Percentiles rank a stretch among this genome's conserved stretches.
phyloP scores from a whole-genome alignment of 2,797 vertebrate species.

The Muscicapa comitata region DNA sequence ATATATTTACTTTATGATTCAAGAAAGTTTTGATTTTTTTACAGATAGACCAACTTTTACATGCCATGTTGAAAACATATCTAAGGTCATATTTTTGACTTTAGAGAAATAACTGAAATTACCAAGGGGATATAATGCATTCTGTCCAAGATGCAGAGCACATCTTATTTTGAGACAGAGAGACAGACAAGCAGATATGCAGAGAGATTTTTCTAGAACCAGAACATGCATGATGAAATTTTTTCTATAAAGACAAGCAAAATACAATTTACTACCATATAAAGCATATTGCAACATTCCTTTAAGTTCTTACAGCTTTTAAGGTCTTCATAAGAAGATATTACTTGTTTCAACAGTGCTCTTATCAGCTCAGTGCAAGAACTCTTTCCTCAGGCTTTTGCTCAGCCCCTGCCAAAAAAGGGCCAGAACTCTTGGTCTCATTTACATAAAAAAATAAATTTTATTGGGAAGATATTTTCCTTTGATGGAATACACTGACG shows the following conservation, averaged over 20 bases:
- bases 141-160: background rate
- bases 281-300: background rate
- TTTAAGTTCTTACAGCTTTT: background rate
- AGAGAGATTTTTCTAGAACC: background rate
- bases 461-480: background rate
- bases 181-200: background rate
- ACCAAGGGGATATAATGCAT: background rate
- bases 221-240: background rate
- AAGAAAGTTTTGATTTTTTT: background rate
- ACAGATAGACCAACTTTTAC: background rate
- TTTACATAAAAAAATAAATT: background rate
- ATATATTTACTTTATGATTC: background rate
- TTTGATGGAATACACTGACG: background rate
- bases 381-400: background rate
- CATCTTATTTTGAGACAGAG: background rate
- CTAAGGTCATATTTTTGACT: background rate
- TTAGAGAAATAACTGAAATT: background rate
- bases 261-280: background rate
- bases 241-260: background rate
- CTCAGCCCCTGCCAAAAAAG: background rate
- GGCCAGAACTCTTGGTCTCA: background rate
- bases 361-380: background rate
- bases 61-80: background rate
- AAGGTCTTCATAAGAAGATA: background rate
- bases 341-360: background rate